Base-by-base conservation (phyloP, 2,888 invertebrate genomes). In the Andrena praecox region DNA sequence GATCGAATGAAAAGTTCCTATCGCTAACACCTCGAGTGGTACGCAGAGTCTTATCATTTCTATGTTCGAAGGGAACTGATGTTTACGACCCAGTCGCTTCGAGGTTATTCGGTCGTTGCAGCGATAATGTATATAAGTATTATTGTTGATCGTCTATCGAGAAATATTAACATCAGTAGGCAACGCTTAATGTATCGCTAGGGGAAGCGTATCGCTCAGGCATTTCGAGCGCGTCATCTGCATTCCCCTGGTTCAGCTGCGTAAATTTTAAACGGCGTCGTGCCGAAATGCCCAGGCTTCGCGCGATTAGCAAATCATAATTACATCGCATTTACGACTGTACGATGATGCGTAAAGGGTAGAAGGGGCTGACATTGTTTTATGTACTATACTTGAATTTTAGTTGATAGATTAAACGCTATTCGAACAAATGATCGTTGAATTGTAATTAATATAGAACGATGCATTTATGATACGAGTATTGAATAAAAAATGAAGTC, bases 401-500 rank as follows among this genome's bases (percentile, higher is more conserved):
- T 82, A 85, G 85, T 89, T 86, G 72, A 82, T 89, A 88, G 82
- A 48, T 64, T 67, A 83, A 75, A 85, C 59, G 74, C 69, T 71
- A 83, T 70, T 77, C 64, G 77, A 69, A 74, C 84, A 84, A 80
- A 84, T 62, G 73, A 86, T 70, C 31, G 35, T 84, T 78, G 62
- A 80, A 85, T 77, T 81, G 76, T 83, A 80, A 84, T 76, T 83
- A 75, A 82, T 69, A 77, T 75, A 68, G 71, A 75, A 63, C 54
- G 64, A 83, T 59, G 71, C 84, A 83, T 85, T 89, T 88, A 84
- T 83, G 70, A 85, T 83, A 85, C 64, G 76, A 90, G 66, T 88
- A 90, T 82, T 81, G 85, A 91, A 90, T 89, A 87, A 90, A 90
- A 85, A 68, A 67, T 72, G 42, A 70, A 77, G n/a, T 54, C 59